These are phyloP conservation scores for Caenorhabditis drosophilae DNA, from an alignment of 2,888 invertebrate genomes.

Conservation along the genomic window DNA sequence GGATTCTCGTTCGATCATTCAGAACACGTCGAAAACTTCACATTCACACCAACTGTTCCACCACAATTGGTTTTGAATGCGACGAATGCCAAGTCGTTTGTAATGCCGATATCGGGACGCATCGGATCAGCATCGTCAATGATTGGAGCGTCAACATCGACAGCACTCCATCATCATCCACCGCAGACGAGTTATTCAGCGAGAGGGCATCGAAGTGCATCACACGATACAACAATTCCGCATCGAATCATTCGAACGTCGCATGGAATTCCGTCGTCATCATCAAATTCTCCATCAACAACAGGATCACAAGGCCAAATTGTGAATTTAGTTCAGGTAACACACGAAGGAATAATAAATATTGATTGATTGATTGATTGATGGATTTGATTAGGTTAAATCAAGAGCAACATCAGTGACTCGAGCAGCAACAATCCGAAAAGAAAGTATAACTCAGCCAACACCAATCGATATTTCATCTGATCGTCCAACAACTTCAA, in stretches of 20 bases:
- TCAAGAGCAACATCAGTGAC: constrained; percentile 29
- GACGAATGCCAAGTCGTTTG: constrained; percentile 30
- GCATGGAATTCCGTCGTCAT: not conserved
- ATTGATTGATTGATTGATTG: no score
- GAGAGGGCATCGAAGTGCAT: not conserved
- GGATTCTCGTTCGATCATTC: constrained; percentile 36
- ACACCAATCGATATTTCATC: constrained; percentile 29
- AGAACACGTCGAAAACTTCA: constrained; percentile 25
- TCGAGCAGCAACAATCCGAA: constrained; percentile 35
- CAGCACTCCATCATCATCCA: not conserved
- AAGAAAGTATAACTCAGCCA: constrained; percentile 23
- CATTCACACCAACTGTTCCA: constrained; percentile 10
- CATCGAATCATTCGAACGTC: not conserved
- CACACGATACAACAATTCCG: not conserved
- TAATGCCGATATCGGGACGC: constrained; percentile 26
- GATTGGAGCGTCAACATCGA: not conserved
- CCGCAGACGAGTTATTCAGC: constrained; percentile 1
- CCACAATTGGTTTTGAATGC: constrained; percentile 31
- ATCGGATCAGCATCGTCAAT: not conserved
- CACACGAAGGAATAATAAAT: no score
- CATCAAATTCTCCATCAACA: constrained; percentile 1
- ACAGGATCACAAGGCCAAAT: constrained; percentile 34
- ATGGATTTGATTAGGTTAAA: constrained; percentile 38
- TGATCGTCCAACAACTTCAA: constrained; percentile 10
- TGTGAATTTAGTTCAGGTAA: constrained; percentile 49